phyloP scores from a whole-genome alignment of 2,888 invertebrate species.

The Meandrusa payeni region DNA sequence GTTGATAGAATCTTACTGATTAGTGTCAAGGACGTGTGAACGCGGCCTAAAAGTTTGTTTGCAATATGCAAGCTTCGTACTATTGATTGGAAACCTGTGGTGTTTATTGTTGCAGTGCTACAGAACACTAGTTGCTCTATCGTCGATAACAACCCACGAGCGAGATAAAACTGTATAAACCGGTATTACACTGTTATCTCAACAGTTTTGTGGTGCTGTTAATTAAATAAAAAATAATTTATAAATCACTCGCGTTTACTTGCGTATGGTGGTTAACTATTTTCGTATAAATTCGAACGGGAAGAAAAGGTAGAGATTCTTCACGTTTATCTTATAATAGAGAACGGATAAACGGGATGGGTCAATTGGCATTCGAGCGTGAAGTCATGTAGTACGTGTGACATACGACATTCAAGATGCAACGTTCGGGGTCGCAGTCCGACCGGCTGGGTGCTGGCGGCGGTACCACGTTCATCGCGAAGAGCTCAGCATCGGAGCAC shows the following conservation, averaged over 20 bases:
- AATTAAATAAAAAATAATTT: slow-evolving; percentile 12
- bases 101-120: slow-evolving; percentile 31
- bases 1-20: slow-evolving; percentile 27
- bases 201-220: slow-evolving; percentile 36
- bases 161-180: slow-evolving; percentile 54
- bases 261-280: slow-evolving; percentile 2
- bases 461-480: slow-evolving; percentile 57
- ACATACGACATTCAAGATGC: slow-evolving; percentile 46
- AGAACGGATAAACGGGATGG: slow-evolving; percentile 33
- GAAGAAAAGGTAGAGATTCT: slow-evolving; percentile 26
- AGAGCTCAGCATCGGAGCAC: slow-evolving; percentile 73
- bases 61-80: slow-evolving; percentile 20
- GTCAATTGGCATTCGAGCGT: slow-evolving; percentile 18
- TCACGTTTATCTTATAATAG: slow-evolving; percentile 31
- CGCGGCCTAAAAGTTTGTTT: slow-evolving; percentile 27
- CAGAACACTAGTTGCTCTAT: slow-evolving; percentile 48
- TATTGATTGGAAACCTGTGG: slow-evolving; percentile 36
- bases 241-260: not conserved
- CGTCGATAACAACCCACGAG: slow-evolving; percentile 51
- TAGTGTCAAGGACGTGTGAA: slow-evolving; percentile 45
- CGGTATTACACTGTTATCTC: slow-evolving; percentile 36
- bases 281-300: slow-evolving; percentile 6
- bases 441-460: slow-evolving; percentile 72
- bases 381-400: slow-evolving; percentile 40
- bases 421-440: slow-evolving; percentile 81